Evolutionary conservation across 1,140 invertebrate genomes (phyloP).

Genomic region (Plodia interpunctella): DNA sequence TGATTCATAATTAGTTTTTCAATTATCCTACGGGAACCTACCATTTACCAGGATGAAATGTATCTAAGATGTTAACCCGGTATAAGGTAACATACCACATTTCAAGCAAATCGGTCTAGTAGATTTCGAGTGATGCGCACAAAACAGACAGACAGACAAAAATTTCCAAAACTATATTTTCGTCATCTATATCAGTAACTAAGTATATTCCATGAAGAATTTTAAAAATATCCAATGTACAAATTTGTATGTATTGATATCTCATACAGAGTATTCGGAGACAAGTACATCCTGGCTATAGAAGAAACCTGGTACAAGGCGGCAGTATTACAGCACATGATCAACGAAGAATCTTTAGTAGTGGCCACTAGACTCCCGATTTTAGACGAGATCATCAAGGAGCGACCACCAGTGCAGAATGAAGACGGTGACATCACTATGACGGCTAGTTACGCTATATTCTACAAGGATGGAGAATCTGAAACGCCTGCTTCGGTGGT

Average conservation of each 20-base stretch:
- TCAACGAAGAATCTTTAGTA: conserved; percentile 85
- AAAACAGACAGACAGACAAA: no score
- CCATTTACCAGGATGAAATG: no score
- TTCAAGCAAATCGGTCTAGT: no score
- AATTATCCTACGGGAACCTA: no score
- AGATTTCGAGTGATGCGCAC: no score
- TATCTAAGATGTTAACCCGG: no score
- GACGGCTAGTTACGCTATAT: conserved; percentile 91
- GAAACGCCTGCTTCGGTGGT: conserved; percentile 92
- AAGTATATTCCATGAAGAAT: no score
- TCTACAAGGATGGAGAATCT: conserved; percentile 85
- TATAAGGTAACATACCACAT: no score
- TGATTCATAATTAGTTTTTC: no score
- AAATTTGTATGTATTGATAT: background rate
- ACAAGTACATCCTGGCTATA: conserved; percentile 86
- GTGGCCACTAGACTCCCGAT: conserved; percentile 87
- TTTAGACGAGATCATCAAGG: conserved; percentile 63
- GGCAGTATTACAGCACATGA: conserved; percentile 90
- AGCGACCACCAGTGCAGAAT: conserved; percentile 32
- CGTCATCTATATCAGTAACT: no score
- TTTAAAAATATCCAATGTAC: no score
- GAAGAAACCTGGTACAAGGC: conserved; percentile 96
- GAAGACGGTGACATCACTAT: conserved; percentile 80
- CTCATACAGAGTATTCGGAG: conserved; percentile 83
- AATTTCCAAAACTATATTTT: no score